phyloP scores from a whole-genome alignment of 1,140 invertebrate genomes.

The Cotesia vestalis region DNA sequence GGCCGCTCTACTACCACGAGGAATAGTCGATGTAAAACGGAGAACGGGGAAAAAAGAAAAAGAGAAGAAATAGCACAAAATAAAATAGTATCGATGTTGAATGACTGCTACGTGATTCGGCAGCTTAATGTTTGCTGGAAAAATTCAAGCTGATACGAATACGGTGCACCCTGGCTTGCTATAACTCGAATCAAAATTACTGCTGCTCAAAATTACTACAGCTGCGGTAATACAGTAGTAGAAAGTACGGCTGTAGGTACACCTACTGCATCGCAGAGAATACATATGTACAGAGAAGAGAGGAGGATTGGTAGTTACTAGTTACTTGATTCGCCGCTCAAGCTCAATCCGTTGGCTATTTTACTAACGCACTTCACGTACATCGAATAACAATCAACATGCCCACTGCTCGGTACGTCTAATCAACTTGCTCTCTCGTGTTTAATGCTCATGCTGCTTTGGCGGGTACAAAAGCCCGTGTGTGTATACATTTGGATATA shows the following conservation, averaged over 20 bases:
- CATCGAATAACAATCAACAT: conserved; percentile 25
- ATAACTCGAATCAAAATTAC: no score
- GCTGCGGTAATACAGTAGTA: neutral
- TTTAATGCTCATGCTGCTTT: neutral
- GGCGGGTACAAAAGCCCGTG: neutral
- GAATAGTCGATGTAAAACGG: no score
- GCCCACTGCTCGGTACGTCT: neutral
- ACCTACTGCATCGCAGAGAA: no score
- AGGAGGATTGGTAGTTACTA: neutral
- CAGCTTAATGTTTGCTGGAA: neutral
- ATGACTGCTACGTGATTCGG: conserved; percentile 1
- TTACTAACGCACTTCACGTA: conserved; percentile 12
- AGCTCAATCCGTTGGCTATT: neutral
- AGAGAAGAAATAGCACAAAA: no score
- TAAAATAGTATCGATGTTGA: conserved; percentile 13
- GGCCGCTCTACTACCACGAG: no score
- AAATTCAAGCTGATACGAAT: no score
- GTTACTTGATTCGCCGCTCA: neutral
- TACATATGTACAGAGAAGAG: neutral
- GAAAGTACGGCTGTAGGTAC: no score
- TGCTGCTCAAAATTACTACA: neutral
- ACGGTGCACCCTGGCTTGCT: no score
- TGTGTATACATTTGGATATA: no score
- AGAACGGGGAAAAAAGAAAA: no score
- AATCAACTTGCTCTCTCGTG: conserved; percentile 22